A percentile compares a stretch with the other conserved stretches of the same genome.
Conservation (phyloP, 2,113 vertebrate species). For the Leuciscus idus region DNA sequence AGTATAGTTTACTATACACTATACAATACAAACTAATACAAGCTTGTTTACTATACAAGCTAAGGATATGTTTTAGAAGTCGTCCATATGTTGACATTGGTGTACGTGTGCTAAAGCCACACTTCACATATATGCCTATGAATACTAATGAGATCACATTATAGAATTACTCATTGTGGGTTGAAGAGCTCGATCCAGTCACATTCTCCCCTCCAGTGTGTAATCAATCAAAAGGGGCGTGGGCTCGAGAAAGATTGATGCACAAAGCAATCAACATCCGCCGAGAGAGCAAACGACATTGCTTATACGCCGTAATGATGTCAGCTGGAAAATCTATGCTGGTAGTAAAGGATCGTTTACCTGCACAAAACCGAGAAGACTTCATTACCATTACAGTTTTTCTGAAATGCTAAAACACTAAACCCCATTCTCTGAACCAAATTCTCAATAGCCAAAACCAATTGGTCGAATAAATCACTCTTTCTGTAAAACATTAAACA, state of each 20-base stretch:
- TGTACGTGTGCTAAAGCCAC: neutral
- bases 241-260: conserved; percentile 26
- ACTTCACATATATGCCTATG: neutral
- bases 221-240: conserved; percentile 25
- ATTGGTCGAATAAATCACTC: too few species aligned
- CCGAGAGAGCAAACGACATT: neutral
- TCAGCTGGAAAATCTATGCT: conserved; percentile 6
- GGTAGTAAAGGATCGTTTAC: neutral
- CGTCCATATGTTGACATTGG: neutral
- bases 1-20: too few species aligned
- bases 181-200: conserved; percentile 13
- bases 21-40: too few species aligned
- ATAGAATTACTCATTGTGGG: conserved; percentile 1
- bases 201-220: neutral
- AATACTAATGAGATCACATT: neutral
- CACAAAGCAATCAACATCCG: conserved; percentile 19
- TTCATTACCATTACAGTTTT: neutral
- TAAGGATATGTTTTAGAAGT: neutral
- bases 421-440: too few species aligned
- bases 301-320: neutral
- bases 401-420: too few species aligned
- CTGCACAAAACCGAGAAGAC: conserved; percentile 18
- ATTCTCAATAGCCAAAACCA: too few species aligned
- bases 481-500: too few species aligned
- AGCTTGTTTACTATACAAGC: too few species aligned